Conservation (phyloP, 2,113 vertebrate species). For the Phrynosoma blainvillii region DNA sequence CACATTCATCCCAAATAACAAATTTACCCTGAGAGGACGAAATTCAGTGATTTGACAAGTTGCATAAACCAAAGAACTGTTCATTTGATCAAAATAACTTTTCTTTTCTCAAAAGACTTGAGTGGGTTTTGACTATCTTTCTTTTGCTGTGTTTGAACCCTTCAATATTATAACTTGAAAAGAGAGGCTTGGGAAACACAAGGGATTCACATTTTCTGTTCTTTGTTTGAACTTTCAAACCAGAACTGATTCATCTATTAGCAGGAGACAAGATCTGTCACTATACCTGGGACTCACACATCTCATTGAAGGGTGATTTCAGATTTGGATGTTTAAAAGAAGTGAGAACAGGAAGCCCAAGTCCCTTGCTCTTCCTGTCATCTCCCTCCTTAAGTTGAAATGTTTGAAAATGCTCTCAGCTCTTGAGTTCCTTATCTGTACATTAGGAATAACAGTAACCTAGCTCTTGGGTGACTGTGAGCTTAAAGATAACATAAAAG, state of each 20-base stretch:
- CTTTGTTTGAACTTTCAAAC: conserved; percentile 4
- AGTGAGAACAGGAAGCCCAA: background rate
- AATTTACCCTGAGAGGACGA: background rate
- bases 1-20: background rate
- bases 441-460: background rate
- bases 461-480: background rate
- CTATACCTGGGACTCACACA: background rate
- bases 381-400: background rate
- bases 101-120: background rate
- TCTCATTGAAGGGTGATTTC: background rate
- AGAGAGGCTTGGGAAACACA: background rate
- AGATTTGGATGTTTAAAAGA: conserved; percentile 1
- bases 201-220: background rate
- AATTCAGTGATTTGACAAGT: fast-evolving
- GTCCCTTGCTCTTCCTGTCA: background rate
- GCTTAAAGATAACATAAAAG: background rate
- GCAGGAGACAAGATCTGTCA: background rate
- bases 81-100: background rate
- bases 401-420: background rate
- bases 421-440: background rate
- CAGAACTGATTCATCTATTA: background rate
- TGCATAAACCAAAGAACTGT: background rate
- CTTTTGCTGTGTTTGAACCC: background rate
- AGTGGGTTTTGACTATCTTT: background rate
- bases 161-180: background rate